Evolutionary conservation across 2,797 vertebrate genomes (phyloP).

Genomic region (Gymnopithys bicolor): DNA sequence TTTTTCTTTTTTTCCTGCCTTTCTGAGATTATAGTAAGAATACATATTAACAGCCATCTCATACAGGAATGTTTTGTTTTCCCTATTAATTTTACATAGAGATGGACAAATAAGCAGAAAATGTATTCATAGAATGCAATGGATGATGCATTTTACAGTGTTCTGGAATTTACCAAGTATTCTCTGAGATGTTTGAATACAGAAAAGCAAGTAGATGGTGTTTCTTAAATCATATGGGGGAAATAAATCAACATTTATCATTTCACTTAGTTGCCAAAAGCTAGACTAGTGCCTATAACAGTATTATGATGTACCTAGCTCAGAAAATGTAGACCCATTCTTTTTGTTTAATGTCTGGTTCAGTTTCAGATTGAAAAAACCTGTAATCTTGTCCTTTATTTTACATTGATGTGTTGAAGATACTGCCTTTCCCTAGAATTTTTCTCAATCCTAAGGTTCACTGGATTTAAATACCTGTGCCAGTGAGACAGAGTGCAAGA

Average conservation of each 20-base stretch:
- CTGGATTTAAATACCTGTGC: background rate
- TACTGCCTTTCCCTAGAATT: background rate
- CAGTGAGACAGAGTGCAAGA: background rate
- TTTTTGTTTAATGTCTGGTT: background rate
- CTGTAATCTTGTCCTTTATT: background rate
- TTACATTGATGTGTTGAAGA: background rate
- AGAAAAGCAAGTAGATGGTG: background rate
- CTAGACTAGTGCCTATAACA: background rate
- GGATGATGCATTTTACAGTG: background rate
- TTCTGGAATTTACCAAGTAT: background rate
- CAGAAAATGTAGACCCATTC: background rate
- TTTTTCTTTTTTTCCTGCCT: background rate
- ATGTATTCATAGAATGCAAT: background rate
- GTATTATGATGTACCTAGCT: background rate
- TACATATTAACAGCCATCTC: background rate
- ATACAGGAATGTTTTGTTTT: fast-evolving
- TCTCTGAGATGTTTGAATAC: background rate
- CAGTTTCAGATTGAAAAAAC: background rate
- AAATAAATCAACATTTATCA: background rate
- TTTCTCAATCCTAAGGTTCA: background rate
- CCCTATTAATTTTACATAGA: background rate
- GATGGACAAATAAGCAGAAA: background rate
- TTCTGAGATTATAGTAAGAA: background rate
- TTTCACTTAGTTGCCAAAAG: background rate
- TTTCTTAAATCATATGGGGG: background rate